phyloP scores from a whole-genome alignment of 1,140 invertebrate genomes.

The Cherax quadricarinatus region DNA sequence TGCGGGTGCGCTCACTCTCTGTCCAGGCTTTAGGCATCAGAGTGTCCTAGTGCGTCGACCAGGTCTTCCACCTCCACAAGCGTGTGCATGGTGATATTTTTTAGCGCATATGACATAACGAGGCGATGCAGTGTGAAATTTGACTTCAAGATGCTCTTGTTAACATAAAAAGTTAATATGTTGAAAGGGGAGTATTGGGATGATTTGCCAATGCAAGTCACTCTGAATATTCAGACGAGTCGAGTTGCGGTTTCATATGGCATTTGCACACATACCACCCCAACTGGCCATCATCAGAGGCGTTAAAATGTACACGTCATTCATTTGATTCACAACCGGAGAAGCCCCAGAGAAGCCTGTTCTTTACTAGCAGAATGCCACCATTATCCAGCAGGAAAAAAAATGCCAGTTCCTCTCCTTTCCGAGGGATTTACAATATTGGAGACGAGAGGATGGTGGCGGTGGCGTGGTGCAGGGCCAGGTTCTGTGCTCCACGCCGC shows the following conservation, averaged over 20 bases:
- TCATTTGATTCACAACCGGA: conserved; percentile 55
- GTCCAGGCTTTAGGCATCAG: conserved; percentile 32
- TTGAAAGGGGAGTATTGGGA: too few species aligned
- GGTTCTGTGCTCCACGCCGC: conserved; percentile 15
- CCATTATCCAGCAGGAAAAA: conserved; percentile 39
- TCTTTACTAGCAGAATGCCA: conserved; percentile 45
- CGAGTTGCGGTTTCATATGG: conserved; percentile 52
- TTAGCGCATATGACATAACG: not conserved
- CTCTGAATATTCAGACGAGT: conserved; percentile 10
- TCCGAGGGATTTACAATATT: conserved; percentile 14
- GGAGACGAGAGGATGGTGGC: conserved; percentile 16
- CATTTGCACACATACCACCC: conserved; percentile 56
- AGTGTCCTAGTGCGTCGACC: not conserved
- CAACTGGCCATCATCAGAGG: conserved; percentile 53
- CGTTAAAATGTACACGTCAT: conserved; percentile 67
- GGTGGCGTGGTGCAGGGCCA: not conserved
- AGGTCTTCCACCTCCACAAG: not conserved
- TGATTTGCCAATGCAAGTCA: not conserved
- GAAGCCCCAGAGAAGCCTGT: not conserved
- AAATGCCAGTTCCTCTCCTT: conserved; percentile 30
- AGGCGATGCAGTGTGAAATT: not conserved
- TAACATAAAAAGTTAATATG: not conserved
- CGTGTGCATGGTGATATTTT: not conserved
- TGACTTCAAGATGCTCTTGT: not conserved
- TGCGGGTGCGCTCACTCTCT: conserved; percentile 53